Evolutionary conservation across 53 echinoderm and acorn worm species (phyloP).

Genomic region (Holothuria leucospilota): DNA sequence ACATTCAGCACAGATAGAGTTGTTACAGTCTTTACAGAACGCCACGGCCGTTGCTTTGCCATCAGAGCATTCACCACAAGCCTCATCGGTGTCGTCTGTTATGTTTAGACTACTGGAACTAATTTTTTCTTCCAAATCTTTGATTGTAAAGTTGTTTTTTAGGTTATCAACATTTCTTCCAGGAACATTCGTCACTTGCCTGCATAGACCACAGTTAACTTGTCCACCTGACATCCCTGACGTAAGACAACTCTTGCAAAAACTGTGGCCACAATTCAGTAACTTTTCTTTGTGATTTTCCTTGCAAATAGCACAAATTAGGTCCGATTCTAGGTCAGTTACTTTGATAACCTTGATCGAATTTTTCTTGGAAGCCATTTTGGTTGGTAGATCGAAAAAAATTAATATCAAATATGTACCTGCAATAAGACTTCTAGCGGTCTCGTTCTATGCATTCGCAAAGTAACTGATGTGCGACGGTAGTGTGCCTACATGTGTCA

Average conservation of each 20-base stretch:
- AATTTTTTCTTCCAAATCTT: constrained; percentile 25
- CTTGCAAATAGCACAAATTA: constrained; percentile 19
- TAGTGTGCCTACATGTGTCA: too few species aligned
- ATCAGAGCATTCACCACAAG: neutral
- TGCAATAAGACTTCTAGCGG: too few species aligned
- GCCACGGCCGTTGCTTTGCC: neutral
- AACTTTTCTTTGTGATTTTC: constrained; percentile 28
- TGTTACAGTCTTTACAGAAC: constrained; percentile 28
- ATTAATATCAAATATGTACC: too few species aligned
- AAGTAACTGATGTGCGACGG: too few species aligned
- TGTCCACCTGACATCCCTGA: neutral
- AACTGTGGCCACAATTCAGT: constrained; percentile 18
- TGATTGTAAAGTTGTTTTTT: constrained; percentile 12
- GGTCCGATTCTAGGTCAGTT: constrained; percentile 6
- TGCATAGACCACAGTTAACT: constrained; percentile 16
- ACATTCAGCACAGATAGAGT: neutral
- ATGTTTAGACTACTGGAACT: neutral
- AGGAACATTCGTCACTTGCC: neutral
- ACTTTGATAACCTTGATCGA: constrained; percentile 24
- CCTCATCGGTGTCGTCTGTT: neutral
- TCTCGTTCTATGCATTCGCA: too few species aligned
- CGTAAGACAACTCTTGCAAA: constrained; percentile 16
- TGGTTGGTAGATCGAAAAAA: too few species aligned
- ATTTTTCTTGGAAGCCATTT: constrained; percentile 13
- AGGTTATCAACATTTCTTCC: neutral